These are phyloP conservation scores for Felis catus DNA, from an alignment of 2,113 vertebrate species.

Conservation along the genomic window F.catus_Fca126_mat1.0 CM031419.1:151122001-151122500, in stretches of 20 bases:
- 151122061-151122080: background rate
- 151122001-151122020: background rate
- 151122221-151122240: background rate
- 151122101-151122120: background rate
- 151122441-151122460: background rate
- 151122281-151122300: background rate
- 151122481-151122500: background rate
- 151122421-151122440: background rate
- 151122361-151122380: background rate
- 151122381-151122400: background rate
- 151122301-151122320: background rate
- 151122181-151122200: background rate
- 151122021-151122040: background rate
- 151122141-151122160: background rate
- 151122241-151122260: background rate
- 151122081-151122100: background rate
- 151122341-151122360: background rate
- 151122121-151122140: background rate
- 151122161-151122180: background rate
- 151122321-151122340: background rate
- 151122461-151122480: background rate
- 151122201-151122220: background rate
- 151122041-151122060: background rate
- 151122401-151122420: background rate
- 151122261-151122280: background rate